These are phyloP conservation scores for Carassius gibelio DNA, from an alignment of 2,113 vertebrate genomes.

Conservation along the genomic window DNA sequence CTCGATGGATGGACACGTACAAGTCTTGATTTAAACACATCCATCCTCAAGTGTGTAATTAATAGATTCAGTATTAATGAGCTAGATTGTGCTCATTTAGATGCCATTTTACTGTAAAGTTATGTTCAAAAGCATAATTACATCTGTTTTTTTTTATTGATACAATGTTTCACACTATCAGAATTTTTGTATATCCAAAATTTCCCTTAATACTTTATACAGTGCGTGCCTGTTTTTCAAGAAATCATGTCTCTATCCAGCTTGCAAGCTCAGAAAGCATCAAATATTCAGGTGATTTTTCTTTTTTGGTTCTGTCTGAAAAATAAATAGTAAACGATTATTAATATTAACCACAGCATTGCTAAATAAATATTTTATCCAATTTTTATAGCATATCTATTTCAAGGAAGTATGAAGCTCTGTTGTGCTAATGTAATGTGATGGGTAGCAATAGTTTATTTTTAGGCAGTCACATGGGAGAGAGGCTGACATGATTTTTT, in stretches of 20 bases:
- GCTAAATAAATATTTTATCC: conserved; percentile 21
- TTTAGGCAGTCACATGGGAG: conserved; percentile 40
- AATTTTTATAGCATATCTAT: conserved; percentile 20
- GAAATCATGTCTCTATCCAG: not conserved
- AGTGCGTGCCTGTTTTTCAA: not conserved
- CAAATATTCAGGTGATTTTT: not conserved
- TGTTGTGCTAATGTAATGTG: conserved; percentile 23
- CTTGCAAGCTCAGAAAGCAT: not conserved
- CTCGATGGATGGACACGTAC: too few relatives aligned
- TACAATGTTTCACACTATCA: not conserved
- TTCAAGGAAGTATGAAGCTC: conserved; percentile 39
- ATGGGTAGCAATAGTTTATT: conserved; percentile 29
- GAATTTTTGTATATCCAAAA: not conserved
- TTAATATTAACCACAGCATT: not conserved
- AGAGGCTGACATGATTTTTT: conserved; percentile 15
- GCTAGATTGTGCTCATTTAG: not conserved
- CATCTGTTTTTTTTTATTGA: not conserved
- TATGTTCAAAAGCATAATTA: not conserved
- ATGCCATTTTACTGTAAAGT: not conserved
- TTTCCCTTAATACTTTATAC: not conserved
- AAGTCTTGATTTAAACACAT: too few relatives aligned
- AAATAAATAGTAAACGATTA: not conserved
- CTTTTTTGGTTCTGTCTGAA: not conserved
- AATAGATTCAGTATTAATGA: not conserved
- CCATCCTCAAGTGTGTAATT: not conserved